Percentiles rank a stretch among this genome's conserved stretches.
Conservation (phyloP, 2,888 invertebrate species). For the Oxytorus armatus region DNA sequence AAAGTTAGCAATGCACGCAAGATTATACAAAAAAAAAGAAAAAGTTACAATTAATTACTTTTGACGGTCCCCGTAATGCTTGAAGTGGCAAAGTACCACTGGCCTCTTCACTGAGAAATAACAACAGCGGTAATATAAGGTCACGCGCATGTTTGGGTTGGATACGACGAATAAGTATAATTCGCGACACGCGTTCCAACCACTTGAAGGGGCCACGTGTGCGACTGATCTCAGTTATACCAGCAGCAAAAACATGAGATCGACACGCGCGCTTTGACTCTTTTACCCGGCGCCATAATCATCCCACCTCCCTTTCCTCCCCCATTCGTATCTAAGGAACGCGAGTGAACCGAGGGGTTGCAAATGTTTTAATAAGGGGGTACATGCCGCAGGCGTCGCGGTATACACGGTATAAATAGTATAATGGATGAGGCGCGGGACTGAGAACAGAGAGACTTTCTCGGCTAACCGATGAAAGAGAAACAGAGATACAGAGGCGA, state of each 20-base stretch:
- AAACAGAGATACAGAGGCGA: conserved; percentile 51
- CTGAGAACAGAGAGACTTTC: conserved; percentile 45
- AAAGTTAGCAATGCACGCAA: too few species aligned
- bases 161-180: conserved; percentile 38
- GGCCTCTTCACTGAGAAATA: conserved; percentile 1
- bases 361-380: conserved; percentile 81
- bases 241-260: conserved; percentile 41
- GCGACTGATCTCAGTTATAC: conserved; percentile 26
- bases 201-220: conserved; percentile 57
- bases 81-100: neutral
- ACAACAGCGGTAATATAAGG: conserved; percentile 31
- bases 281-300: conserved; percentile 19
- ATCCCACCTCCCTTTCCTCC: neutral
- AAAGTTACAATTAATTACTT: neutral
- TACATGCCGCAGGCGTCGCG: conserved; percentile 69
- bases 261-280: conserved; percentile 59
- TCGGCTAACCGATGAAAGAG: conserved; percentile 65
- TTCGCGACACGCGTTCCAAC: conserved; percentile 57
- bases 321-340: neutral
- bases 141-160: conserved; percentile 20
- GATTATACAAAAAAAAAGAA: neutral
- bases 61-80: neutral
- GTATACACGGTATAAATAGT: conserved; percentile 66
- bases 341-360: conserved; percentile 63
- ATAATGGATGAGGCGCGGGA: conserved; percentile 69